Conservation (phyloP, 1,140 invertebrate genomes). For the Drosophila sturtevanti region DNA sequence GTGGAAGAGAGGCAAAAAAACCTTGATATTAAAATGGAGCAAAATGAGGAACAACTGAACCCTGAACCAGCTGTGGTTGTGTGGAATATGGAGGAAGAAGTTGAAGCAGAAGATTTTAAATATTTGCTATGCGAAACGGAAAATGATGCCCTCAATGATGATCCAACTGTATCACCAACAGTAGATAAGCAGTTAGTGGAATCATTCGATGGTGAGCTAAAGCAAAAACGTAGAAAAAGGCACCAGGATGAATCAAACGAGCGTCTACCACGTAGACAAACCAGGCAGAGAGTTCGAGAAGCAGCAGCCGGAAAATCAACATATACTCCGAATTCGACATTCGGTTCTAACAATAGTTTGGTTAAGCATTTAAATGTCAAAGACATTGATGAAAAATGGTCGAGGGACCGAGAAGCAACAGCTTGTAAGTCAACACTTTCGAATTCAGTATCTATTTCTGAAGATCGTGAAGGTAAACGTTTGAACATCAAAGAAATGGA, state of each 20-base stretch:
- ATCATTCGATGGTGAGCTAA: neutral
- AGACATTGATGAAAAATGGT: constrained; percentile 58
- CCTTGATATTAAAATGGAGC: constrained; percentile 55
- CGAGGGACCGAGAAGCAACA: constrained; percentile 17
- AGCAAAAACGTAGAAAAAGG: neutral
- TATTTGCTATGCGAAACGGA: constrained; percentile 68
- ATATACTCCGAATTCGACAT: neutral
- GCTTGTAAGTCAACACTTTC: neutral
- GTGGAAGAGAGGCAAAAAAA: constrained; percentile 58
- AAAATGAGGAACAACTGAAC: constrained; percentile 29
- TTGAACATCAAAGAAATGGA: constrained; percentile 71
- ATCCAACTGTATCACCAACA: constrained; percentile 15
- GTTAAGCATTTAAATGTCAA: constrained; percentile 60
- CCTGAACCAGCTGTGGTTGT: constrained; percentile 61
- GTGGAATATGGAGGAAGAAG: constrained; percentile 59
- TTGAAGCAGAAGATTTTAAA: constrained; percentile 54
- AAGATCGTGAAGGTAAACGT: constrained; percentile 38
- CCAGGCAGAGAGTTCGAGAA: constrained; percentile 28
- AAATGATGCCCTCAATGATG: constrained; percentile 51
- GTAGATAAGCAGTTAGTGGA: neutral
- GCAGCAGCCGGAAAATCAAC: neutral
- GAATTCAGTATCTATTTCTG: neutral
- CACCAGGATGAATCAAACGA: neutral
- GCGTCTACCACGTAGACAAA: neutral
- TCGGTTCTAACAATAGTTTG: neutral